Base-by-base conservation (phyloP, 2,888 invertebrate genomes). In the Ichneumoninae sp. region DNA sequence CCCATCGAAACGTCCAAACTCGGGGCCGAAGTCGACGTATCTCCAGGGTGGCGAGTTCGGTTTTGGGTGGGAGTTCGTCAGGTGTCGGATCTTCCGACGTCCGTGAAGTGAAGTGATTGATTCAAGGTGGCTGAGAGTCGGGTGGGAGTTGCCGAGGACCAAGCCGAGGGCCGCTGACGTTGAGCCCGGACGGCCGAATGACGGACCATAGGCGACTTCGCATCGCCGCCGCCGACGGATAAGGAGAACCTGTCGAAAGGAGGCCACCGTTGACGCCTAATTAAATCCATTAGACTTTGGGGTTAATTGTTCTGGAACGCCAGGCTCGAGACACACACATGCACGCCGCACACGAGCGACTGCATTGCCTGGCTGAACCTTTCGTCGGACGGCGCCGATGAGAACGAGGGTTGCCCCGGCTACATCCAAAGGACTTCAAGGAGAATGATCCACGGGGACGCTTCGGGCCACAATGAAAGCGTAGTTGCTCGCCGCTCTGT, bases 201-300 rank as follows among this genome's bases (percentile, higher is more conserved):
- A 30, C 65, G 75, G 44, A 30, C 65, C 62, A n/a, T 22, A 19
- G 60, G 40, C 26, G 71, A 52, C 52, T 54, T 54, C 47, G 50
- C 26, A 44, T 36, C 70, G 66, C 68, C 16, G 40, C 65, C 70
- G 74, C 75, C 83, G 76, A 62, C 52, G 40, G 69, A n/a, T 50
- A 80, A 68, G 86, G 86, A 85, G 86, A 69, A 90, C 89, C 85
- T 89, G 90, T 89, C 88, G 89, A 85, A 86, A 88, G 87, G 83
- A 89, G 86, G 86, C 86, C 83, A 84, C 80, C 87, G 86, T 79
- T 83, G 90, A 89, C 90, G 89, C 90, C 89, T 91, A 90, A 92
- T 92, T 90, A 90, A 91, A 92, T 90, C 91, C 90, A 92, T 92
- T 92, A 91, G 91, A 92, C 91, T 91, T 92, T 92, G 89, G 91